Percentiles rank a stretch among this genome's conserved stretches.
phyloP scores from a whole-genome alignment of 2,113 vertebrate species.

The Leptodactylus fuscus region DNA sequence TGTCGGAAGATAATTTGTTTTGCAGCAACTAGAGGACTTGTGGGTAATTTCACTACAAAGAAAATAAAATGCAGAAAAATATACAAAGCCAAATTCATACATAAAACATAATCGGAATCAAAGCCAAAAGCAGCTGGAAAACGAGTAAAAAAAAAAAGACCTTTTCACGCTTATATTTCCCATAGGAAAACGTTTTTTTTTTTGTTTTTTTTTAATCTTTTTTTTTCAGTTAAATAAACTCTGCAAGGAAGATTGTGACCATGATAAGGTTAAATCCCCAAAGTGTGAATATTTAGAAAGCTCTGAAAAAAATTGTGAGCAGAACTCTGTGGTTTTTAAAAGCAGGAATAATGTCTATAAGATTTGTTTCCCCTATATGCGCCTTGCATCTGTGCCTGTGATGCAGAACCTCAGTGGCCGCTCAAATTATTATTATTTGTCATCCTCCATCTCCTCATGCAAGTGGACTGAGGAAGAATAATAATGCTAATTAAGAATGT shows the following conservation, averaged over 20 bases:
- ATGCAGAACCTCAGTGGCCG: slow-evolving; percentile 19
- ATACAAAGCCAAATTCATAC: slow-evolving; percentile 11
- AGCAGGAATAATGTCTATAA: slow-evolving; percentile 69
- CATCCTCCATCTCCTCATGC: neutral
- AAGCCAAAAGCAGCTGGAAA: slow-evolving; percentile 23
- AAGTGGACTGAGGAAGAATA: too few relatives aligned
- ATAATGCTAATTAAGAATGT: too few relatives aligned
- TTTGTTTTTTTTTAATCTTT: slow-evolving; percentile 29
- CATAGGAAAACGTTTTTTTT: neutral
- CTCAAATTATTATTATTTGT: slow-evolving; percentile 52
- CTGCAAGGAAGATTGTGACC: slow-evolving; percentile 67
- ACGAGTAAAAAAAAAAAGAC: neutral
- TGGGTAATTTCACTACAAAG: slow-evolving; percentile 29
- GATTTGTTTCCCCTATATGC: slow-evolving; percentile 69
- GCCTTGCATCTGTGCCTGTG: slow-evolving; percentile 65
- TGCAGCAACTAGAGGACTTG: neutral
- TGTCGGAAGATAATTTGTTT: slow-evolving; percentile 1
- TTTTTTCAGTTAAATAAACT: slow-evolving; percentile 70
- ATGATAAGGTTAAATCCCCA: slow-evolving; percentile 69
- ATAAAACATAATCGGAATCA: slow-evolving; percentile 13
- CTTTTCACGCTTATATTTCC: neutral
- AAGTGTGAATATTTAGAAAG: slow-evolving; percentile 67
- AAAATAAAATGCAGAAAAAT: neutral
- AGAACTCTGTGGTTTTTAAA: slow-evolving; percentile 71
- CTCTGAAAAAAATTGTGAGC: slow-evolving; percentile 64